Evolutionary conservation across 2,113 vertebrate species (phyloP).

Genomic region (Odontesthes bonariensis): DNA sequence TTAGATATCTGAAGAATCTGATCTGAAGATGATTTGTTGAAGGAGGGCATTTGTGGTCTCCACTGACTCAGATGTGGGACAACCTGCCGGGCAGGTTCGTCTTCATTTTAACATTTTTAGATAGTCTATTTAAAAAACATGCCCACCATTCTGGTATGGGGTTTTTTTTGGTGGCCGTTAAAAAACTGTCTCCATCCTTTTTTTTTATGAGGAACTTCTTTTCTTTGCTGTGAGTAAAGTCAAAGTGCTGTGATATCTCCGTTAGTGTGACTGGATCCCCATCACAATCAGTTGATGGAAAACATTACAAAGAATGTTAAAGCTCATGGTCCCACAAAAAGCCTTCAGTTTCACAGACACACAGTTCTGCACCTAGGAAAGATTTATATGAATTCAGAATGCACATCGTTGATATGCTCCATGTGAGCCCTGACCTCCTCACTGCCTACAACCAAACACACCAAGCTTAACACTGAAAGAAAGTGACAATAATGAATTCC

Average conservation of each 20-base stretch:
- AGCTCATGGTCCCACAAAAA: conserved; percentile 18
- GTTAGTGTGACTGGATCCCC: conserved; percentile 33
- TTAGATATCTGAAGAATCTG: too few species aligned
- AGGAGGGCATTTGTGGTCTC: conserved; percentile 15
- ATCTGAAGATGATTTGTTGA: conserved; percentile 8
- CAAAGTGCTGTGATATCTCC: background rate
- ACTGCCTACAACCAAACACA: background rate
- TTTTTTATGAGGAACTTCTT: background rate
- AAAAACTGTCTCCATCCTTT: conserved; percentile 56
- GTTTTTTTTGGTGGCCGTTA: conserved; percentile 55
- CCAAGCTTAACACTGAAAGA: conserved; percentile 1
- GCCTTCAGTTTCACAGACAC: conserved; percentile 33
- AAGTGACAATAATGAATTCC: conserved; percentile 15
- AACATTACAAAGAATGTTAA: conserved; percentile 14
- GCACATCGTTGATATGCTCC: background rate
- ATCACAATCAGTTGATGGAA: conserved; percentile 34
- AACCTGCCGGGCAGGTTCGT: conserved; percentile 45
- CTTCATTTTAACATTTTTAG: conserved; percentile 36
- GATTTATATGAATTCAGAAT: conserved; percentile 5
- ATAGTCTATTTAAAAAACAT: background rate
- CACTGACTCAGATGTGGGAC: conserved; percentile 23
- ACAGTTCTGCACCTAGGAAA: conserved; percentile 1
- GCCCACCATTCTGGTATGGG: conserved; percentile 52
- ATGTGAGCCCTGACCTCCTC: background rate
- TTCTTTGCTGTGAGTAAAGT: background rate